Evolutionary conservation across 2,113 vertebrate species (phyloP).

Genomic region (Chaetodon auriga): DNA sequence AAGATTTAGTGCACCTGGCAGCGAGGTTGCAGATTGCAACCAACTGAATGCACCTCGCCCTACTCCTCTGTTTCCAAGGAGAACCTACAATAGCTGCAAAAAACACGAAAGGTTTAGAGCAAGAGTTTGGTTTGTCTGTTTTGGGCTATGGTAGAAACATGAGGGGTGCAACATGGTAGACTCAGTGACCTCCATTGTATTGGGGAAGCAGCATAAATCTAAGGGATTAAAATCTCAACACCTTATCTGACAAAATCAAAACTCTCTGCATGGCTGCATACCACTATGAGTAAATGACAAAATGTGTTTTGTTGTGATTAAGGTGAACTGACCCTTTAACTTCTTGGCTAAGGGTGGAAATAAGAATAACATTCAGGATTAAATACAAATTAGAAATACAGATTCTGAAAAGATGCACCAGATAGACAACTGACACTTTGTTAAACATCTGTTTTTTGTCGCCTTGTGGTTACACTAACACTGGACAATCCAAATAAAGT

Average conservation of each 20-base stretch:
- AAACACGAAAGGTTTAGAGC: no score
- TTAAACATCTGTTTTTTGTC: constrained; percentile 57
- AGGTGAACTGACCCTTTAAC: constrained; percentile 4
- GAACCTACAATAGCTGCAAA: no score
- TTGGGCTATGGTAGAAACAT: no score
- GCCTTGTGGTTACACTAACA: constrained; percentile 33
- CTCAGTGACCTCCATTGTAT: neutral
- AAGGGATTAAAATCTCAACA: neutral
- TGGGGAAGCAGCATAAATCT: neutral
- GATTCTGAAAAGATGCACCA: constrained; percentile 27
- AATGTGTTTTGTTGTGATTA: neutral
- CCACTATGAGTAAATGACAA: neutral
- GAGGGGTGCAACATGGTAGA: no score
- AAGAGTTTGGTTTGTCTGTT: no score
- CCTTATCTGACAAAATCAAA: neutral
- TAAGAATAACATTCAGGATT: neutral
- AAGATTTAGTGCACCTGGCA: no score
- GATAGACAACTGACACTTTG: constrained; percentile 38
- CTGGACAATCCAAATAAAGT: constrained; percentile 39
- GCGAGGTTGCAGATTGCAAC: no score
- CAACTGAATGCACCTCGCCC: no score
- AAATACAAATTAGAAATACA: neutral
- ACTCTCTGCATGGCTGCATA: neutral
- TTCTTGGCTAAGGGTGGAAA: neutral
- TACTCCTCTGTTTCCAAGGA: no score